Percentiles rank a stretch among this genome's conserved stretches.
Evolutionary conservation across 2,797 vertebrate genomes (phyloP).

Genomic region (Crossoptilon crossoptilon): DNA sequence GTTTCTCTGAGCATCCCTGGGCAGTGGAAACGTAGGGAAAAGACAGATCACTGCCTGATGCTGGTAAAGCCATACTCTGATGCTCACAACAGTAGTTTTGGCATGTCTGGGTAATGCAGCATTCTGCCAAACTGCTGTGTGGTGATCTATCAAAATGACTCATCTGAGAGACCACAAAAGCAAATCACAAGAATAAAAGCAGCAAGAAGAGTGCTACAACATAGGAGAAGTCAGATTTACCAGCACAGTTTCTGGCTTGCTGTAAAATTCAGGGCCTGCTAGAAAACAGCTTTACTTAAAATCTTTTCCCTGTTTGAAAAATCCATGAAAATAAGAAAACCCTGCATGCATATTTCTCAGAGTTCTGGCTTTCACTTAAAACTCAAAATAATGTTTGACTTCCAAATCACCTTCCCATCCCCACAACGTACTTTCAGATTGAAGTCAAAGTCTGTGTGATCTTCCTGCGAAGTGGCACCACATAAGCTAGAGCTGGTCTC

Average conservation of each 20-base stretch:
- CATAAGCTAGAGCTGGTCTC: conserved; percentile 21
- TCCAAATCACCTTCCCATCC: not conserved
- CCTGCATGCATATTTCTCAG: not conserved
- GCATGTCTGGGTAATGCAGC: not conserved
- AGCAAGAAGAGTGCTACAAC: not conserved
- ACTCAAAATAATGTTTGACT: not conserved
- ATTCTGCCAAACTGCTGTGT: not conserved
- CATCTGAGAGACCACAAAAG: not conserved
- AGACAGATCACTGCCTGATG: not conserved
- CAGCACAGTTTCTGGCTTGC: not conserved
- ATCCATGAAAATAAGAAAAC: not conserved
- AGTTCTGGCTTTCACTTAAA: not conserved
- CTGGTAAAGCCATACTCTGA: not conserved
- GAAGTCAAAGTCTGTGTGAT: not conserved
- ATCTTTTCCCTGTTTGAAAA: not conserved
- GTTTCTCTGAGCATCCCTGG: not conserved
- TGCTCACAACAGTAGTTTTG: not conserved
- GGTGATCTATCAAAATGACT: not conserved
- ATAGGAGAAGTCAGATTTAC: not conserved
- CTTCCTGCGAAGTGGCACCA: not conserved
- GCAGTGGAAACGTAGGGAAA: not conserved
- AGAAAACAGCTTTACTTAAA: not conserved
- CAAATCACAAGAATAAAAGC: not conserved
- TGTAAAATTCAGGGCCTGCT: not conserved
- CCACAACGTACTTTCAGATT: not conserved